phyloP scores from a whole-genome alignment of 2,113 vertebrate species.

The Phrynocephalus versicolor region DNA sequence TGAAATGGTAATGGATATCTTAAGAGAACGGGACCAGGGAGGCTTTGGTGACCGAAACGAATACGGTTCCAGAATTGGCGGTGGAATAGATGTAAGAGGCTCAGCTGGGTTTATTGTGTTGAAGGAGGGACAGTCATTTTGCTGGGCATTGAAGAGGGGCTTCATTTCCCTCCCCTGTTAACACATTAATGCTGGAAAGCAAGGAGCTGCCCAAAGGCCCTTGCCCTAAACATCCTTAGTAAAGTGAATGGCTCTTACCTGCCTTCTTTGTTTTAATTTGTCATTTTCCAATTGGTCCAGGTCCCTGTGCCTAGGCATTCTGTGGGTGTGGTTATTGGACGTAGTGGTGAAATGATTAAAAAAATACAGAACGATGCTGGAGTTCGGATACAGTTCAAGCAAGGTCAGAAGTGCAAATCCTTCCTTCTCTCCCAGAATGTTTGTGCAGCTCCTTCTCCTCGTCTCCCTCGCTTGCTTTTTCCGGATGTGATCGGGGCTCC shows the following conservation, averaged over 20 bases:
- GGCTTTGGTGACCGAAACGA: conserved; percentile 86
- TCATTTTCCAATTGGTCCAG: conserved; percentile 45
- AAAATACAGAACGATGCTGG: conserved; percentile 93
- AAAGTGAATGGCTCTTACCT: not conserved
- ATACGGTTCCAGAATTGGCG: conserved; percentile 85
- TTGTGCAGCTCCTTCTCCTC: not conserved
- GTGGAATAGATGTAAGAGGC: conserved; percentile 70
- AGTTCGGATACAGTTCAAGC: conserved; percentile 93
- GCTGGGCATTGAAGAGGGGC: not conserved
- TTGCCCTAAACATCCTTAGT: not conserved
- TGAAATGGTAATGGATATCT: conserved; percentile 93
- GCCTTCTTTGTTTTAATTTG: not conserved
- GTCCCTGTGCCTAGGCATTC: conserved; percentile 90
- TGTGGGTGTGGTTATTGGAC: conserved; percentile 90
- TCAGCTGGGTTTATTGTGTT: not conserved
- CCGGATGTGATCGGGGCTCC: not conserved
- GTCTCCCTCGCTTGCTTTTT: not conserved
- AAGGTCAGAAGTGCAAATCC: conserved; percentile 72
- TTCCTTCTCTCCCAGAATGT: too few species aligned
- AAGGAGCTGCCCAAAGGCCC: not conserved
- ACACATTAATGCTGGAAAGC: too few species aligned
- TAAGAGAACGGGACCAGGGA: conserved; percentile 85
- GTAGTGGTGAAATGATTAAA: conserved; percentile 93
- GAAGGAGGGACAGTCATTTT: not conserved
- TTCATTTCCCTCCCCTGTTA: not conserved